Conservation (phyloP, 1,140 invertebrate genomes). For the Campoletis sonorensis region DNA sequence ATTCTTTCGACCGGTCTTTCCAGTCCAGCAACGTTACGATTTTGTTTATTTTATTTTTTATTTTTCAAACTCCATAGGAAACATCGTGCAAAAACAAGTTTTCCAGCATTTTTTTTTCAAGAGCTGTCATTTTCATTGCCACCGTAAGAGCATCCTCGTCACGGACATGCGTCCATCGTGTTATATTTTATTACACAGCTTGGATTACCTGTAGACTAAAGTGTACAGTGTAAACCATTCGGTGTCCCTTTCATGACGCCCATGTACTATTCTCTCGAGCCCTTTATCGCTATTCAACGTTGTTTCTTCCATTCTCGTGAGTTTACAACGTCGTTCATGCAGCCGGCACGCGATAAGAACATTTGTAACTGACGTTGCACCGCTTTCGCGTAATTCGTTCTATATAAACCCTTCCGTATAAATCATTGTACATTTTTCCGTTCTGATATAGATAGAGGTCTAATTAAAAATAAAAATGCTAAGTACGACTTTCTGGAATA, state of each 20-base stretch:
- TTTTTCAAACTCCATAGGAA: not conserved
- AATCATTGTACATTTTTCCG: not conserved
- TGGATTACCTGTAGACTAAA: not conserved
- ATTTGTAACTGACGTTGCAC: slow-evolving; percentile 31
- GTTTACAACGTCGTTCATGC: slow-evolving; percentile 39
- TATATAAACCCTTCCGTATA: not conserved
- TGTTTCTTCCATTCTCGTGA: slow-evolving; percentile 20
- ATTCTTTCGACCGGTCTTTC: slow-evolving; percentile 28
- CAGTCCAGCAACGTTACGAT: not conserved
- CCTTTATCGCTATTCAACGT: slow-evolving; percentile 36
- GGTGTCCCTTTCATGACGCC: slow-evolving; percentile 10
- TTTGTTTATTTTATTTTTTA: no score
- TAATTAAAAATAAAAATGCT: not conserved
- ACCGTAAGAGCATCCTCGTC: slow-evolving; percentile 7
- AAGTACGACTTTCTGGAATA: not conserved
- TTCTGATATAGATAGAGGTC: not conserved
- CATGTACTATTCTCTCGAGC: slow-evolving; percentile 11
- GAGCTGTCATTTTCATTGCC: not conserved
- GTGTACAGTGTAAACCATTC: not conserved
- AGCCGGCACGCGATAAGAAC: slow-evolving; percentile 37
- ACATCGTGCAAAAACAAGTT: not conserved
- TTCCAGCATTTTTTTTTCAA: slow-evolving; percentile 4
- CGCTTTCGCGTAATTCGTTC: slow-evolving; percentile 32
- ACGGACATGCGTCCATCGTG: slow-evolving; percentile 9
- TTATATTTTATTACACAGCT: slow-evolving; percentile 4